A percentile compares a stretch with the other conserved stretches of the same genome.
These are phyloP conservation scores for Drosophila kambysellisi DNA, from an alignment of 2,888 invertebrate genomes.

Conservation along the genomic window DNA sequence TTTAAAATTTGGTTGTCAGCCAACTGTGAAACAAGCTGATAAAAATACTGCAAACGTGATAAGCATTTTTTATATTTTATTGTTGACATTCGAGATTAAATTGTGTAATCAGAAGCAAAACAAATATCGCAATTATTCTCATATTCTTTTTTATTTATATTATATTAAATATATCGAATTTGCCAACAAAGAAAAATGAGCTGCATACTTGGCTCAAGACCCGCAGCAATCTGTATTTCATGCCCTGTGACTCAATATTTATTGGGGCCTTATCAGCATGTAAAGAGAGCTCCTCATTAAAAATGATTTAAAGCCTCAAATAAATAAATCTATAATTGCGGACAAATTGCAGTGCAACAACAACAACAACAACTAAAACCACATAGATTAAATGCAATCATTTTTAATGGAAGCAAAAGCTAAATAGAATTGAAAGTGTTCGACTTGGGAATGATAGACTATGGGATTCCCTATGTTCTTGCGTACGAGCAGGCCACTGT, in stretches of 20 bases:
- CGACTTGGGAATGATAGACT: neutral
- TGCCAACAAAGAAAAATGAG: slow-evolving; percentile 4
- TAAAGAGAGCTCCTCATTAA: slow-evolving; percentile 17
- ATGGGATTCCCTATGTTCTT: neutral
- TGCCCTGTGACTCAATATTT: slow-evolving; percentile 40
- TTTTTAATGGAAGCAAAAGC: slow-evolving; percentile 8
- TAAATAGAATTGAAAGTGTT: neutral
- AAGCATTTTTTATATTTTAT: slow-evolving; percentile 2
- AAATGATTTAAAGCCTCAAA: slow-evolving; percentile 32
- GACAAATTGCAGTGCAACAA: slow-evolving; percentile 55
- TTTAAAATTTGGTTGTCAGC: neutral
- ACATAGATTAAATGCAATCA: slow-evolving; percentile 26
- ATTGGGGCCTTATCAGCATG: slow-evolving; percentile 21
- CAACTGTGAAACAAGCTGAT: slow-evolving; percentile 6
- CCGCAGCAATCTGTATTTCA: slow-evolving; percentile 6
- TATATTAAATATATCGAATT: slow-evolving; percentile 21
- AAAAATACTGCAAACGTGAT: slow-evolving; percentile 20
- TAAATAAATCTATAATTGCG: slow-evolving; percentile 61
- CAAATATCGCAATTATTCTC: neutral
- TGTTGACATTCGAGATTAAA: neutral
- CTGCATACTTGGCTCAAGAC: slow-evolving; percentile 25
- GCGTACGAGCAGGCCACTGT: neutral
- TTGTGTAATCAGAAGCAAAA: neutral
- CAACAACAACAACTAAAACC: slow-evolving; percentile 15
- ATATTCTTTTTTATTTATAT: neutral